Evolutionary conservation across 2,888 invertebrate genomes (phyloP).

Genomic region (Habroteleia sp.): DNA sequence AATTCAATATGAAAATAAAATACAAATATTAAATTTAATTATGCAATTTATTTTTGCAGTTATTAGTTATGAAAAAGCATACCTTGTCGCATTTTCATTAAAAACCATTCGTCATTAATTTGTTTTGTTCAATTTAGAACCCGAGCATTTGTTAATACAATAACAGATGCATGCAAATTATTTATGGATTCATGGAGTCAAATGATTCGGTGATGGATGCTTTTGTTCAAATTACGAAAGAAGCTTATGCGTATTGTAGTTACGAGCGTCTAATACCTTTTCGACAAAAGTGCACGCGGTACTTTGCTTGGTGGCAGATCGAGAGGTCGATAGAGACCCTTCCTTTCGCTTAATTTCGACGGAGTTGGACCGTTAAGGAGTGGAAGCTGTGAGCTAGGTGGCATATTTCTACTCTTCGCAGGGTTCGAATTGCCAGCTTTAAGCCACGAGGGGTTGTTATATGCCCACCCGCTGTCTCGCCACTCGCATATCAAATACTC

Average conservation of each 20-base stretch:
- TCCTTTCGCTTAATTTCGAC: slow-evolving; percentile 74
- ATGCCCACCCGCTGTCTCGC: slow-evolving; percentile 71
- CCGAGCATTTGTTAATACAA: not conserved
- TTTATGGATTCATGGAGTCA: slow-evolving; percentile 43
- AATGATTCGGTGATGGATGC: slow-evolving; percentile 46
- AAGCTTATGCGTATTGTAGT: slow-evolving; percentile 56
- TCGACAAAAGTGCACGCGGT: slow-evolving; percentile 45
- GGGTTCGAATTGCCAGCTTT: slow-evolving; percentile 74
- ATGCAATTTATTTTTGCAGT: too few relatives aligned
- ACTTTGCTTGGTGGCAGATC: slow-evolving; percentile 56
- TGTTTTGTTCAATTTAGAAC: not conserved
- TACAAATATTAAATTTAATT: too few relatives aligned
- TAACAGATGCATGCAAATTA: slow-evolving; percentile 11
- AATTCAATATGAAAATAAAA: too few relatives aligned
- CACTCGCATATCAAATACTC: slow-evolving; percentile 76
- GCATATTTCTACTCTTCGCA: slow-evolving; percentile 74
- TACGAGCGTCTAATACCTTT: slow-evolving; percentile 55
- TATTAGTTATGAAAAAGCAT: too few relatives aligned
- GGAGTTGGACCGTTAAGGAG: slow-evolving; percentile 73
- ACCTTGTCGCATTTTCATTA: too few relatives aligned
- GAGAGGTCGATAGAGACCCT: slow-evolving; percentile 65
- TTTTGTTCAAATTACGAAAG: slow-evolving; percentile 50
- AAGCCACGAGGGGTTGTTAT: slow-evolving; percentile 70
- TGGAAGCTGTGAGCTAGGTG: slow-evolving; percentile 70
- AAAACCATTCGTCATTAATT: too few relatives aligned